Conservation (phyloP, 64 coral and sea anemone genomes). For the Pocillopora verrucosa region DNA sequence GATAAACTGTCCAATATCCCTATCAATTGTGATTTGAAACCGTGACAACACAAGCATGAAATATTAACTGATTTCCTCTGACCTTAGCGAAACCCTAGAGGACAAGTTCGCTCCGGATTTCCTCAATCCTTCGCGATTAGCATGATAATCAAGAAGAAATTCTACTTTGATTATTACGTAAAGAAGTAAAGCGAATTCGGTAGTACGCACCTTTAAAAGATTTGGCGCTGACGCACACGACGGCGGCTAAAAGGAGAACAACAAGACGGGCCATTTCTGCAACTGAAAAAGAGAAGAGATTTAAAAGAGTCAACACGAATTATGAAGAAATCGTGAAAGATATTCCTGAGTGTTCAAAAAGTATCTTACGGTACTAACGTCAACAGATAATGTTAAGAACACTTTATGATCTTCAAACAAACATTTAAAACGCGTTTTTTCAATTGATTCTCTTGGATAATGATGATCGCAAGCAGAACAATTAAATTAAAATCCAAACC, state of each 20-base stretch:
- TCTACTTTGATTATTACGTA: background rate
- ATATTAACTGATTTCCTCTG: conserved; percentile 22
- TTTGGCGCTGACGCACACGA: conserved; percentile 86
- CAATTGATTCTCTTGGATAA: background rate
- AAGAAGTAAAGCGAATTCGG: background rate
- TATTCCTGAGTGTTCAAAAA: background rate
- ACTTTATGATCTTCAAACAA: background rate
- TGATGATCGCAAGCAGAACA: background rate
- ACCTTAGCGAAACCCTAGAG: background rate
- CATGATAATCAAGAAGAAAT: background rate
- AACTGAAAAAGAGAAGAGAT: conserved; percentile 13
- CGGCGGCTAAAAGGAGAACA: conserved; percentile 74
- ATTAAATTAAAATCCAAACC: background rate
- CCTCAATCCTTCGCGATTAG: conserved; percentile 32
- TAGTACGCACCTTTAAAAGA: conserved; percentile 75
- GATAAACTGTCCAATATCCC: background rate
- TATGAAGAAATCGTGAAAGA: background rate
- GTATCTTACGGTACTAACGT: background rate
- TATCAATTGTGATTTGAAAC: background rate
- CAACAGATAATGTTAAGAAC: background rate
- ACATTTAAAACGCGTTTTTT: background rate
- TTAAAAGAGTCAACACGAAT: background rate
- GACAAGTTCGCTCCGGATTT: conserved; percentile 29
- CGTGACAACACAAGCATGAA: conserved; percentile 21
- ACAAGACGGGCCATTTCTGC: conserved; percentile 73